A percentile compares a stretch with the other conserved stretches of the same genome.
These are phyloP conservation scores for Toxotes lorentzi DNA, from an alignment of 2,797 vertebrate species.

Conservation along the genomic window DNA sequence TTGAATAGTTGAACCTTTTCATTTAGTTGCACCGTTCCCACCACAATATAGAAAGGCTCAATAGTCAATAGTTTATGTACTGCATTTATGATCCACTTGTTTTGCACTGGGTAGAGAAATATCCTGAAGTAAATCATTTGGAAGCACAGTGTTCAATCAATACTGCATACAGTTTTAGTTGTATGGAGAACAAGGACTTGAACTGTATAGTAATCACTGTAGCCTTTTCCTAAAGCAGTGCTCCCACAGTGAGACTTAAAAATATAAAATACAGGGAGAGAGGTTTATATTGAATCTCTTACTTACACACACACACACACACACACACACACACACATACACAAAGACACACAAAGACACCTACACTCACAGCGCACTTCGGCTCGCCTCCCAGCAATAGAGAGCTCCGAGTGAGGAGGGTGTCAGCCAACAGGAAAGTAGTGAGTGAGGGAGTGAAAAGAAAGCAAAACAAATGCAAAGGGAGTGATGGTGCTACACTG, in stretches of 20 bases:
- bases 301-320: constrained; percentile 9
- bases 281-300: constrained; percentile 44
- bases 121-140: constrained; percentile 34
- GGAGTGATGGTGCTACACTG: constrained; percentile 46
- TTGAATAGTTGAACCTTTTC: constrained; percentile 5
- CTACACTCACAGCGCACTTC: constrained; percentile 43
- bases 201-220: constrained; percentile 59
- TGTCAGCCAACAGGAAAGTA: constrained; percentile 64
- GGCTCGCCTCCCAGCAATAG: constrained; percentile 58
- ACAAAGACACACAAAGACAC: constrained; percentile 30
- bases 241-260: constrained; percentile 43
- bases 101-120: constrained; percentile 15
- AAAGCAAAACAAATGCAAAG: constrained; percentile 59
- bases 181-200: constrained; percentile 48
- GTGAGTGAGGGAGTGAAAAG: constrained; percentile 43
- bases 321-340: constrained; percentile 11
- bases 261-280: constrained; percentile 61
- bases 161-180: constrained; percentile 44
- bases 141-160: constrained; percentile 40
- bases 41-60: constrained; percentile 7
- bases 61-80: constrained; percentile 4
- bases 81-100: constrained; percentile 19
- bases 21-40: background rate
- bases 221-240: constrained; percentile 33
- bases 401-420: constrained; percentile 51